Conservation (phyloP, 2,113 vertebrate species). For the Okapia johnstoni region DNA sequence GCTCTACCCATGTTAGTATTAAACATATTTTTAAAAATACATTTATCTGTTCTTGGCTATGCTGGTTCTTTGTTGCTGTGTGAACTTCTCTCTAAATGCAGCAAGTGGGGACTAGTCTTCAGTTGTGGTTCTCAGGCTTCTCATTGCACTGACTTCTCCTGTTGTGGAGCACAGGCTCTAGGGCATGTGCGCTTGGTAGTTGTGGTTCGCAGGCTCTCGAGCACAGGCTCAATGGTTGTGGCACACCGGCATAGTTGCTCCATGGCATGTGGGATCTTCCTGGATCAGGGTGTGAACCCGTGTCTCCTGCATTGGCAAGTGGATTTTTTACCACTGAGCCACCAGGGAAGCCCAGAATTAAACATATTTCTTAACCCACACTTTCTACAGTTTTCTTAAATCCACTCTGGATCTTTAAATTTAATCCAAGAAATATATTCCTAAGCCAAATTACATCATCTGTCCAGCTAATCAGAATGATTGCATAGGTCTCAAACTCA, state of each 20-base stretch:
- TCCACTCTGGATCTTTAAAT: not conserved
- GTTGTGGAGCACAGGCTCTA: not conserved
- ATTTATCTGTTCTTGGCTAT: not conserved
- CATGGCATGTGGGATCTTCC: not conserved
- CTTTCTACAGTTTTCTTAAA: not conserved
- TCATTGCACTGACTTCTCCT: not conserved
- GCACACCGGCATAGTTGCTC: not conserved
- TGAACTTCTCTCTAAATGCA: not conserved
- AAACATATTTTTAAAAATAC: not conserved
- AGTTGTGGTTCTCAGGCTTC: not conserved
- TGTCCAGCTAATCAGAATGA: not conserved
- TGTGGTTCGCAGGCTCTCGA: not conserved
- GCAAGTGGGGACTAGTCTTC: not conserved
- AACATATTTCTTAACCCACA: not conserved
- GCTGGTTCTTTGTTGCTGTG: not conserved
- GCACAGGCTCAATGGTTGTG: not conserved
- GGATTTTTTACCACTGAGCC: not conserved
- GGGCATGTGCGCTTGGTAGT: rapidly evolving
- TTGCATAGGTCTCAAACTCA: not conserved
- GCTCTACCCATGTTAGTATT: not conserved
- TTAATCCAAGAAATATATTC: not conserved
- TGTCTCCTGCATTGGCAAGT: not conserved
- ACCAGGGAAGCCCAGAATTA: not conserved
- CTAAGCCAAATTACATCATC: not conserved
- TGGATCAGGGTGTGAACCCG: not conserved